Evolutionary conservation across 2,888 invertebrate species (phyloP).

Genomic region (Dasypogon diadema): DNA sequence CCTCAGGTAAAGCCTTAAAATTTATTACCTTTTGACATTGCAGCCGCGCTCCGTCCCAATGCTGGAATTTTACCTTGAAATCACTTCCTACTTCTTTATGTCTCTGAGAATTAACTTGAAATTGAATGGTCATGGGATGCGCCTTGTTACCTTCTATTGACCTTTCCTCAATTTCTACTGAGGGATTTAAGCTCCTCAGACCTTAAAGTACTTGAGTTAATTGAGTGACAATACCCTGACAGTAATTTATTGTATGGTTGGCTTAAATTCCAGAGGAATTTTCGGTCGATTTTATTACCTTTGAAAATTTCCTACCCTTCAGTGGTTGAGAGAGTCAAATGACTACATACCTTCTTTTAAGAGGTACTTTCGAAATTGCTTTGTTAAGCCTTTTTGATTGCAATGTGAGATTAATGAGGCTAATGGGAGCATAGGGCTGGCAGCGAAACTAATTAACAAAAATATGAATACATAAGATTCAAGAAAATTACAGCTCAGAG

Average conservation of each 20-base stretch:
- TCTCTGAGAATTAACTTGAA: not conserved
- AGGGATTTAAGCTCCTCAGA: not conserved
- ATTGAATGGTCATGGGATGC: not conserved
- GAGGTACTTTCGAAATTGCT: no score
- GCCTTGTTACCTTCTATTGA: not conserved
- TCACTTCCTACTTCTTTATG: not conserved
- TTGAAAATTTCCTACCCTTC: not conserved
- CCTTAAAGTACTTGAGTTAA: constrained; percentile 10
- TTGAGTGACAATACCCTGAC: constrained; percentile 25
- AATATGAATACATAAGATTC: no score
- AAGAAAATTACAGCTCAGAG: not conserved
- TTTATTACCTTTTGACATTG: constrained; percentile 52
- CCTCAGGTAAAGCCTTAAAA: constrained; percentile 31
- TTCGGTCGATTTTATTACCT: not conserved
- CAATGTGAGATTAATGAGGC: no score
- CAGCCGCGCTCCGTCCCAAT: constrained; percentile 36
- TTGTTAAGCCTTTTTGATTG: no score
- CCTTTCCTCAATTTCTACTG: not conserved
- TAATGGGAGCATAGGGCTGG: no score
- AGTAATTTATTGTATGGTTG: constrained; percentile 10
- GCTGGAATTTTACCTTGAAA: constrained; percentile 27
- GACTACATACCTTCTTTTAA: not conserved
- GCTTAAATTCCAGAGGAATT: not conserved
- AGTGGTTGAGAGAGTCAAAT: no score
- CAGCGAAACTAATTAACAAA: no score